Evolutionary conservation across 2,888 invertebrate genomes (phyloP), one percentile per base, ranked within the genome.

Genomic region (Neoscelio sp.): DNA sequence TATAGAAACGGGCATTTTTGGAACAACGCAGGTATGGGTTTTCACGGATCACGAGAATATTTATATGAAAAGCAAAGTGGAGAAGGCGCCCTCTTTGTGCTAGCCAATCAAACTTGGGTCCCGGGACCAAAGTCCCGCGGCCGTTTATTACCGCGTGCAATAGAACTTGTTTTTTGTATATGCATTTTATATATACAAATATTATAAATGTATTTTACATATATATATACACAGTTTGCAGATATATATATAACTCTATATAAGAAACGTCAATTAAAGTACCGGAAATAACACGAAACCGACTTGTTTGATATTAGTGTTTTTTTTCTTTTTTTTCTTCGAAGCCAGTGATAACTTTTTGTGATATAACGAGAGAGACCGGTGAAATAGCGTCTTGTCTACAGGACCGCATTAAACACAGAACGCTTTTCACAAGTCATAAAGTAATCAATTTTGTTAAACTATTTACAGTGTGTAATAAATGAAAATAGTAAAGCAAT

Each of bases 381-480:
- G 52, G 52, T 62, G n/a, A 38, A 60, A 71, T 54, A 67, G 71
- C 78, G 71, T 71, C 78, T 78, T 77, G 71, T 73, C 78, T 73
- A 67, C 78, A 54, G 54, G 58, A 71, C 54, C 10, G 15, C 2
- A 7, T 8, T 17, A n/a, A 40, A 17, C 58, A 77, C 78, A 4
- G 6, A 23, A 78, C 78, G 78, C 78, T 78, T 78, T 67, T 44
- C 87, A 87, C 89, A 87, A 89, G 87, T 86, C 85, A 88, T 89
- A n/a, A n/a, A n/a, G n/a, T n/a, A n/a, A 89, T 88, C 88, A 89
- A 77, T 87, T 89, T 89, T 89, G 89, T 89, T 89, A 33, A 89
- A 86, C 88, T 89, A 87, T 89, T 89, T 88, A 89, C 89, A 88
- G 86, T 89, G 89, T 89, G 89, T 88, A 89, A 88, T 81, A 88